Evolutionary conservation across 2,113 vertebrate species (phyloP).

Genomic region (Larimichthys crocea): DNA sequence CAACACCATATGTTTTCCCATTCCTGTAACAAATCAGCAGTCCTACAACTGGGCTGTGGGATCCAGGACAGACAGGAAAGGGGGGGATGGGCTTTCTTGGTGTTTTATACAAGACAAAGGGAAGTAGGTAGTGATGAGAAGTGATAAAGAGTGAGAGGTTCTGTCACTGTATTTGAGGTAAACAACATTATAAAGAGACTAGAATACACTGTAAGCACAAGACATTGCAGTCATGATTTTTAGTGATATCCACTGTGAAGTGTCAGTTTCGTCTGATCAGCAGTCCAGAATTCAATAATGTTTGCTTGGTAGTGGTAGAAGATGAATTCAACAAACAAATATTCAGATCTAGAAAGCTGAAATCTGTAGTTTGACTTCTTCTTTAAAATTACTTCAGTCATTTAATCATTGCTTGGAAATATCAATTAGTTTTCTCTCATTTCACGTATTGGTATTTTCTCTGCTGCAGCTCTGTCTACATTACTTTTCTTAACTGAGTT

Average conservation of each 20-base stretch:
- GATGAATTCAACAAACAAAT: background rate
- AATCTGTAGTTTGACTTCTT: background rate
- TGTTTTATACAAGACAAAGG: conserved; percentile 3
- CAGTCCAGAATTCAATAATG: background rate
- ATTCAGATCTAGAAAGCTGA: background rate
- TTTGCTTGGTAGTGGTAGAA: background rate
- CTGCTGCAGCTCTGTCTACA: background rate
- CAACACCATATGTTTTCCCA: conserved; percentile 53
- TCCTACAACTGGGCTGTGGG: conserved; percentile 17
- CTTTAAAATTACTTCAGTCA: background rate
- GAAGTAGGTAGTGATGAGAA: background rate
- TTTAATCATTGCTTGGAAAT: background rate
- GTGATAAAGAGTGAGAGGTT: background rate
- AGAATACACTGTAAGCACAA: background rate
- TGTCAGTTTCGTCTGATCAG: background rate
- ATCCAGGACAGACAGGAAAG: background rate
- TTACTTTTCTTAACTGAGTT: background rate
- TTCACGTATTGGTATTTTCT: background rate
- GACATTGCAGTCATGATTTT: background rate
- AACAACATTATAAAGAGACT: no score
- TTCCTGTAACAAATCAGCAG: conserved; percentile 39
- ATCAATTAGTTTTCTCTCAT: background rate
- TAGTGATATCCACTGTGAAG: background rate
- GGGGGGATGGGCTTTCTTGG: background rate
- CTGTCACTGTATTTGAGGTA: background rate